Evolutionary conservation across 2,113 vertebrate genomes (phyloP).

Genomic region (Columba janthina): DNA sequence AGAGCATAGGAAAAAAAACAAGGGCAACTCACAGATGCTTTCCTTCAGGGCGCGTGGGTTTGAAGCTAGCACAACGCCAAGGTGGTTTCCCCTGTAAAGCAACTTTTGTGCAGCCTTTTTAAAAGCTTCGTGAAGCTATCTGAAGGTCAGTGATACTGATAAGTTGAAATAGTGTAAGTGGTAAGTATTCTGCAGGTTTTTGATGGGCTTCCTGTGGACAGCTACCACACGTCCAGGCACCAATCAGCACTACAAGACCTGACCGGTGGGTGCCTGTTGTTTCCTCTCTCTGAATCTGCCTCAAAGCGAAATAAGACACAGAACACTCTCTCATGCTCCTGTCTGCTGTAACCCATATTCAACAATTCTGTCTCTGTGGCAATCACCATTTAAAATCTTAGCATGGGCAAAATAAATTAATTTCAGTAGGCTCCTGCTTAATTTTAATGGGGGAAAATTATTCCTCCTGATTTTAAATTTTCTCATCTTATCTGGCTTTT

Average conservation of each 20-base stretch:
- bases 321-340: not conserved
- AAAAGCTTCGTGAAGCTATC: not conserved
- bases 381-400: not conserved
- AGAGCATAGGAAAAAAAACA: not conserved
- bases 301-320: not conserved
- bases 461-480: not conserved
- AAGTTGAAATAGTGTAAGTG: not conserved
- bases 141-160: not conserved
- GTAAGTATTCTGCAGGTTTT: not conserved
- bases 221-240: not conserved
- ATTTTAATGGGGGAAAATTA: not conserved
- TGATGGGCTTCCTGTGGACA: not conserved
- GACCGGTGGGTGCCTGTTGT: not conserved
- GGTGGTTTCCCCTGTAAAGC: not conserved
- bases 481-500: not conserved
- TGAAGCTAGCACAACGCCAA: not conserved
- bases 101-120: not conserved
- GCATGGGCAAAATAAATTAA: not conserved
- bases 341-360: not conserved
- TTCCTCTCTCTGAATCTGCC: not conserved
- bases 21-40: constrained; percentile 24
- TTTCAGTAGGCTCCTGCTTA: not conserved
- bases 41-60: not conserved
- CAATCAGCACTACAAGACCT: constrained; percentile 7
- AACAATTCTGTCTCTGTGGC: not conserved